Conservation (phyloP, 2,113 vertebrate species). For the Noturus placidus region DNA sequence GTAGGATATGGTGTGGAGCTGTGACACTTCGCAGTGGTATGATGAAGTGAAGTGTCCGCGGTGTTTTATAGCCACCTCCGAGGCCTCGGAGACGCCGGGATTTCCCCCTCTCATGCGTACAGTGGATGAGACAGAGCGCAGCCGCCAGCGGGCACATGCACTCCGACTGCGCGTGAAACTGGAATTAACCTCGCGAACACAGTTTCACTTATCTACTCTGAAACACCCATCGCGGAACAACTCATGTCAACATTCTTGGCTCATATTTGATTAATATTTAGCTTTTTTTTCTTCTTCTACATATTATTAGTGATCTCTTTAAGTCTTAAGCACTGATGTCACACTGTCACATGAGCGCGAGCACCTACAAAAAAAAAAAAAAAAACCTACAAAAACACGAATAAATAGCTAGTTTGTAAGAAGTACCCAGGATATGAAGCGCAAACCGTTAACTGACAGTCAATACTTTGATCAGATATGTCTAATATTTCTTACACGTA, state of each 20-base stretch:
- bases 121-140: neutral
- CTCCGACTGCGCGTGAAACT: neutral
- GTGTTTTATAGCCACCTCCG: neutral
- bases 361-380: neutral
- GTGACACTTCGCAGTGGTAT: neutral
- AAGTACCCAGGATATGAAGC: neutral
- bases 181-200: neutral
- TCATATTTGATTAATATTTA: neutral
- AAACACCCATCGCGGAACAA: neutral
- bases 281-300: neutral
- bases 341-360: neutral
- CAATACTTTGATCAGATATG: neutral
- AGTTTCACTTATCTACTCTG: neutral
- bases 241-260: neutral
- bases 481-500: neutral
- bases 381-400: too few relatives aligned
- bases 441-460: neutral
- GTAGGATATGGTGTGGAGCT: neutral
- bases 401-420: neutral
- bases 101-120: neutral
- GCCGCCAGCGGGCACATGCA: neutral
- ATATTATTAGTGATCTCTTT: neutral
- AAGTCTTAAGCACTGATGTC: neutral
- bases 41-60: neutral
- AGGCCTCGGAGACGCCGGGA: neutral